These are phyloP conservation scores for Gymnoscopelus microlampas DNA, from an alignment of 2,797 vertebrate genomes.

Conservation along the genomic window DNA sequence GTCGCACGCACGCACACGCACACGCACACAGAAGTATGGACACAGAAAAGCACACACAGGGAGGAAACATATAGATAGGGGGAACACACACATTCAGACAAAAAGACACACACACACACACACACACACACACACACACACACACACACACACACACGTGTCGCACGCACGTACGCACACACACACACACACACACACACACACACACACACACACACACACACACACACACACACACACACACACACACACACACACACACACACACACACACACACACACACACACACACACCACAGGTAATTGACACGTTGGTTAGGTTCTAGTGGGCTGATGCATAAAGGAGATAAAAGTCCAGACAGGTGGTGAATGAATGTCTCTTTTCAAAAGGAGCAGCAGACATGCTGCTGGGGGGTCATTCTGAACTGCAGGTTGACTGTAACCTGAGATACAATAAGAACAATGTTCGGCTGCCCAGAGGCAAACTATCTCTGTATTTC, in stretches of 20 bases:
- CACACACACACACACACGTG: background rate
- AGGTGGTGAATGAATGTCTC: conserved; percentile 66
- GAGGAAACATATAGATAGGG: too few relatives aligned
- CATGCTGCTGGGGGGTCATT: conserved; percentile 52
- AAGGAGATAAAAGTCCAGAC: conserved; percentile 40
- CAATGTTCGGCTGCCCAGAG: conserved; percentile 50
- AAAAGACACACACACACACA: conserved; percentile 31
- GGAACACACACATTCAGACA: conserved; percentile 28
- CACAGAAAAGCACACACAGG: background rate
- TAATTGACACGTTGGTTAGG: conserved; percentile 48
- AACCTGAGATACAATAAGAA: conserved; percentile 65
- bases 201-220: conserved; percentile 7
- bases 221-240: background rate
- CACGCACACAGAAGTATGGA: background rate
- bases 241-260: background rate
- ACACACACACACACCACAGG: background rate
- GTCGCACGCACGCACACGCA: background rate
- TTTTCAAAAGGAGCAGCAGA: conserved; percentile 53
- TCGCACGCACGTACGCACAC: conserved; percentile 15
- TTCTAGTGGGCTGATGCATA: conserved; percentile 44
- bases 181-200: conserved; percentile 24
- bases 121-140: conserved; percentile 14
- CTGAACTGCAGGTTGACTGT: conserved; percentile 53
- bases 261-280: conserved; percentile 4
- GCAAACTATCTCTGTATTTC: conserved; percentile 33